Conservation (phyloP, 2,888 invertebrate genomes). For the Phortica okadai region DNA sequence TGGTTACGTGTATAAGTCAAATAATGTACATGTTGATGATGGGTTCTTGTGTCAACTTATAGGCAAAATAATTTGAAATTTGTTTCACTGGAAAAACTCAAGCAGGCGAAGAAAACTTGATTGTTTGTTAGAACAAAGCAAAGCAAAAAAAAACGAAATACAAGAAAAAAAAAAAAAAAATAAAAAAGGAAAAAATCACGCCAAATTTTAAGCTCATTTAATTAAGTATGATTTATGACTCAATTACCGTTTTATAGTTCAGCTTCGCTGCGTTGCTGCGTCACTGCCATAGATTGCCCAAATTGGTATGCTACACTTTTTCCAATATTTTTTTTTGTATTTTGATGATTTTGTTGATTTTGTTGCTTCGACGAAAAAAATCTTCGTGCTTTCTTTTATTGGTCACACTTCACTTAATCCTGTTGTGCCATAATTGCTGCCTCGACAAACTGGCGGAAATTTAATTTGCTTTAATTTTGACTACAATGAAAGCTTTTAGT, state of each 20-base stretch:
- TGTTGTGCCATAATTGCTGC: conserved; percentile 2
- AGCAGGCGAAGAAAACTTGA: too few species aligned
- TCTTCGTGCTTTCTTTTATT: conserved; percentile 26
- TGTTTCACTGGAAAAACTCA: not conserved
- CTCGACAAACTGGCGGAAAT: not conserved
- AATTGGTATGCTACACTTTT: conserved; percentile 23
- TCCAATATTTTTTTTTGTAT: not conserved
- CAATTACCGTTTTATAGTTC: conserved; percentile 58
- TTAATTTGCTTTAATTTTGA: conserved; percentile 21
- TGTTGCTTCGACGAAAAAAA: not conserved
- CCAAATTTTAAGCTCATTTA: conserved; percentile 34
- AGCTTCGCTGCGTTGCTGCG: conserved; percentile 12
- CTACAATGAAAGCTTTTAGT: conserved; percentile 35
- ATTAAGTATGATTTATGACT: conserved; percentile 58
- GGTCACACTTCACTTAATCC: conserved; percentile 54
- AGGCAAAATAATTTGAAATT: not conserved
- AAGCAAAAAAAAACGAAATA: too few species aligned
- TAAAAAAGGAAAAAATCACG: not conserved
- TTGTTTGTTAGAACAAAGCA: not conserved
- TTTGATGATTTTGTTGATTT: conserved; percentile 17
- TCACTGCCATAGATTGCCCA: not conserved
- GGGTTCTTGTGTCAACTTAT: too few species aligned
- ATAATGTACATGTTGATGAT: too few species aligned
- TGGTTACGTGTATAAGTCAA: too few species aligned
- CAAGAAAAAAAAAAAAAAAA: not conserved